These are phyloP conservation scores for Paramormyrops kingsleyae DNA, from an alignment of 2,113 vertebrate species.

Conservation along the genomic window DNA sequence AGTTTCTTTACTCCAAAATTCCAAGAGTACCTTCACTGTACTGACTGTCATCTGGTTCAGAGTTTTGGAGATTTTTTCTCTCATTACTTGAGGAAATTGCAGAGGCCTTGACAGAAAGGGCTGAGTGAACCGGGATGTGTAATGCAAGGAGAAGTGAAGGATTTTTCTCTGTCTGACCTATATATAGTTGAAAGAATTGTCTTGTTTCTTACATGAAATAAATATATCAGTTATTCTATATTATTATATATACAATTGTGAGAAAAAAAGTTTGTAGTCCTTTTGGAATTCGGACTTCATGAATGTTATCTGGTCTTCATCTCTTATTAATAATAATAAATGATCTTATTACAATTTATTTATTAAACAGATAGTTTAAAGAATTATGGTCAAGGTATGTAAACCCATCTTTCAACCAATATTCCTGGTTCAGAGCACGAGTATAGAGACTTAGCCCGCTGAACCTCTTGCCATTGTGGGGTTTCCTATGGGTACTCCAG, in stretches of 20 bases:
- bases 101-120: not conserved
- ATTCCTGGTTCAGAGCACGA: not conserved
- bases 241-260: not conserved
- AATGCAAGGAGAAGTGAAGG: not conserved
- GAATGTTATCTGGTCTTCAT: not conserved
- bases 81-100: slow-evolving; percentile 6
- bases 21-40: not conserved
- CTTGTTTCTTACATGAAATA: not conserved
- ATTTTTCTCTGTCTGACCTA: not conserved
- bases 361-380: not conserved
- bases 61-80: not conserved
- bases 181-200: not conserved
- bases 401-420: not conserved
- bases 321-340: not conserved
- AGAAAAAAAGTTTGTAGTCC: not conserved
- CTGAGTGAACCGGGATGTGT: not conserved
- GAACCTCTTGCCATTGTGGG: not conserved
- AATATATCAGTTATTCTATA: not conserved
- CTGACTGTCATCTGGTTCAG: not conserved
- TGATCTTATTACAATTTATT: not conserved
- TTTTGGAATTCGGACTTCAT: not conserved
- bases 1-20: not conserved
- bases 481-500: not conserved
- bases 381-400: not conserved
- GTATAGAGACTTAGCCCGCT: too few species aligned